A percentile compares a stretch with the other conserved stretches of the same genome.
Conservation (phyloP, 2,888 invertebrate species). For the Ametastegia equiseti region DNA sequence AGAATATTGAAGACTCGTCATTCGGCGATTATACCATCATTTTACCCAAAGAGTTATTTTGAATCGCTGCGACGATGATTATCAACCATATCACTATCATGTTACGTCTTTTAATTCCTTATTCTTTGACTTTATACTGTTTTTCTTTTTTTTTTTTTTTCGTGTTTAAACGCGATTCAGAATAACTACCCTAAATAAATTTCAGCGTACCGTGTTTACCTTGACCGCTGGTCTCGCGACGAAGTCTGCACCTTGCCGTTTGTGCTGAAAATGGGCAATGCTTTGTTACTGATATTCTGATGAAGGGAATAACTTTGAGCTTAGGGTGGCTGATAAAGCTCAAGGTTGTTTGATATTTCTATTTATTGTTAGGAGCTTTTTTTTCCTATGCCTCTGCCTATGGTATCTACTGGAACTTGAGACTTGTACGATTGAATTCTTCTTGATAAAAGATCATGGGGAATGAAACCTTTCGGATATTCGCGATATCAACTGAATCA, state of each 20-base stretch:
- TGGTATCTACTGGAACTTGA: too few species aligned
- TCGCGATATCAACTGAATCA: too few species aligned
- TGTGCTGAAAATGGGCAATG: constrained; percentile 62
- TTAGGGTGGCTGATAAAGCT: neutral
- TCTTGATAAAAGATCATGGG: too few species aligned
- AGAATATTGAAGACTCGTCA: neutral
- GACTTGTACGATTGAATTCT: too few species aligned
- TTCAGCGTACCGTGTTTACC: constrained; percentile 63
- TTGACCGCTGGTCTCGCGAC: constrained; percentile 67
- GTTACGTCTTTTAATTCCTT: neutral
- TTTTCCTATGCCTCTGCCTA: too few species aligned
- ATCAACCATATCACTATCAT: neutral
- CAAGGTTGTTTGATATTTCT: too few species aligned
- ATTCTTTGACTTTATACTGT: too few species aligned
- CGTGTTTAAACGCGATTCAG: constrained; percentile 1
- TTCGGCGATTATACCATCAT: neutral
- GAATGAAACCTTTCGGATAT: too few species aligned
- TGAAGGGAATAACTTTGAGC: too few species aligned
- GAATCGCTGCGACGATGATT: neutral
- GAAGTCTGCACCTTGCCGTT: constrained; percentile 65
- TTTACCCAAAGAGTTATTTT: constrained; percentile 23
- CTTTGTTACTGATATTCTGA: neutral
- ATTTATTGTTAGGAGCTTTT: too few species aligned
- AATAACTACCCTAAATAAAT: constrained; percentile 38
- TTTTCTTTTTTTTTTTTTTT: neutral